Base-by-base conservation (phyloP, 2,888 invertebrate species). In the Agriotes lineatus region DNA sequence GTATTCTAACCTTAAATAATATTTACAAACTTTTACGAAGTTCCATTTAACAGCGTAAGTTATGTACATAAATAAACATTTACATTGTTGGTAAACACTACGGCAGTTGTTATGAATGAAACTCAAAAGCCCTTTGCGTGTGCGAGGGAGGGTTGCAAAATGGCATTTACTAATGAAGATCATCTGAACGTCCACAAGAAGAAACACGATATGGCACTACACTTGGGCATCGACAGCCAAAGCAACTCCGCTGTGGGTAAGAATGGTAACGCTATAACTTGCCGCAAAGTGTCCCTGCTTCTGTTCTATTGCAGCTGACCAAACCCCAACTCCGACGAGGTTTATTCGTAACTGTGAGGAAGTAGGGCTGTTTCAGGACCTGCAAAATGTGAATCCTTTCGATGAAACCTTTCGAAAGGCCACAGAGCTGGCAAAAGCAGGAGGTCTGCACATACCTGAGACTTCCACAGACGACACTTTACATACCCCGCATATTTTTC, bases 271-370 rank as follows among this genome's bases (percentile, higher is more conserved):
- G n/a, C n/a, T n/a, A n/a, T n/a, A n/a, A n/a, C n/a, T n/a, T n/a
- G n/a, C n/a, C n/a, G n/a, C n/a, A n/a, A n/a, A n/a, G n/a, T n/a
- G n/a, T n/a, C n/a, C n/a, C n/a, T n/a, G n/a, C n/a, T 65, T 70
- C 33, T 61, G 45, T 61, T 72, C 63, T 69, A 71, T 82, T 83
- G 7, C 82, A 91, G 91, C 90, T 50, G 97, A 97, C 85, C 95
- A 96, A 85, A 97, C 97, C 0, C 97, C 97, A 0, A 97, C 97
- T 0, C 97, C 97, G 0, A 97, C 96, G 0, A 89, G 96, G 33
- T 95, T 97, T 77, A 92, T 97, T 59, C 89, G 93, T 69, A 96
- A 95, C 80, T 96, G 96, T 80, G 97, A 97, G 81, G 96, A 96
- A 83, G 93, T 97, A 0, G 96, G 96, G 0, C 86, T 97, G 18